A percentile compares a stretch with the other conserved stretches of the same genome.
These are phyloP conservation scores for Eidolon dupreanum DNA, from an alignment of 2,797 vertebrate species.

Conservation along the genomic window DNA sequence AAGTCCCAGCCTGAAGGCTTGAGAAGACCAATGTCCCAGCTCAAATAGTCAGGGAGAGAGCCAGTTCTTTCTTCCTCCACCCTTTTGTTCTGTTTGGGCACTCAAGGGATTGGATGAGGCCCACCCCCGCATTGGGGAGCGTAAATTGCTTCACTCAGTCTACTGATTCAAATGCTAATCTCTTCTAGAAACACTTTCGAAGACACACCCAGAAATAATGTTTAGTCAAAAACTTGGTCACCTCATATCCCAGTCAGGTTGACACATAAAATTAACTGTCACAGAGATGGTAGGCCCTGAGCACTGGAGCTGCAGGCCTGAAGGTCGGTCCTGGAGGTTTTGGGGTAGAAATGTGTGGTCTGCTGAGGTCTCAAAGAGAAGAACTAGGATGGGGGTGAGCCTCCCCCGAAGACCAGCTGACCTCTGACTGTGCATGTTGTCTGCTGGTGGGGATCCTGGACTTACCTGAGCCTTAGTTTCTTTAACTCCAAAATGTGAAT, in stretches of 20 bases:
- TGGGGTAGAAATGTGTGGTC: background rate
- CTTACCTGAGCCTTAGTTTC: background rate
- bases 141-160: background rate
- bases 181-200: background rate
- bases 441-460: background rate
- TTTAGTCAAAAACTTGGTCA: background rate
- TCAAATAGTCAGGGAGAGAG: background rate
- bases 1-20: background rate
- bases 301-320: background rate
- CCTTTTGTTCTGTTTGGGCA: background rate
- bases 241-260: background rate
- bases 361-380: background rate
- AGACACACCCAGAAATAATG: background rate
- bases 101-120: background rate
- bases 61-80: background rate
- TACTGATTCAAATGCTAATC: background rate
- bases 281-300: background rate
- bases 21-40: background rate
- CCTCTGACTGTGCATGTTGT: background rate
- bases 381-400: fast-evolving
- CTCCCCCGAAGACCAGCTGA: background rate
- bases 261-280: background rate
- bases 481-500: background rate
- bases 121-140: background rate
- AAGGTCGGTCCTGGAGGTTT: background rate